Evolutionary conservation across 1,140 invertebrate genomes (phyloP), one percentile per base, ranked within the genome.

Genomic region (Bombus polaris): DNA sequence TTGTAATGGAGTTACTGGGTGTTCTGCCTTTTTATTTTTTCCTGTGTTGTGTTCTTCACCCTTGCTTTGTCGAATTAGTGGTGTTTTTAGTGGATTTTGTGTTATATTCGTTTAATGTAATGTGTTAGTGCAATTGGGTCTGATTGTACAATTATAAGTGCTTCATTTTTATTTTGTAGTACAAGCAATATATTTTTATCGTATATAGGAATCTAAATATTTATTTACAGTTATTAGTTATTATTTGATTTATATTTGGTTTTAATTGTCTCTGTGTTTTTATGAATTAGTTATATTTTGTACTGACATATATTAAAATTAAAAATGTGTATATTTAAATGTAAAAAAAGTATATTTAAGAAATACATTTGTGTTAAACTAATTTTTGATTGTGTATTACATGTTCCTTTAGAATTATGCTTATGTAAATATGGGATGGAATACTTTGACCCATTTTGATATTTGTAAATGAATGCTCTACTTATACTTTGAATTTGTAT

Each of bases 51-150:
- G 37, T 65, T 65, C 2, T 22, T 13, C 15, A 2, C 4, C 3
- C 9, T 65, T 37, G 5, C 28, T 12, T 37, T 1, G 12, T 15
- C 12, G 6, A 35, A 32, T 65, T 25, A 25, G 32, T 37, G 6
- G 3, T 47, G 37, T 35, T 53, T 18, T 35, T 6, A n/a, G 28
- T 65, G 76, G 0, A 47, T 59, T 72, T 53, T 62, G 18, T 57
- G 62, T 44, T n/a, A 42, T 6, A 28, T 71, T 78, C 42, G 22
- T 57, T 78, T 83, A 12, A 13, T 42, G 6, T 59, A 44, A 35
- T 57, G 62, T 83, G 62, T 66, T 28, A n/a, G 73, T 83, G 62
- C n/a, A 57, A 76, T 70, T 83, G 44, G 3, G 59, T 42, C 39
- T 68, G 3, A 68, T 25, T 35, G 44, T 77, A 59, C 28, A 53